Base-by-base conservation (phyloP, 1,140 invertebrate genomes). In the Apis cerana region DNA sequence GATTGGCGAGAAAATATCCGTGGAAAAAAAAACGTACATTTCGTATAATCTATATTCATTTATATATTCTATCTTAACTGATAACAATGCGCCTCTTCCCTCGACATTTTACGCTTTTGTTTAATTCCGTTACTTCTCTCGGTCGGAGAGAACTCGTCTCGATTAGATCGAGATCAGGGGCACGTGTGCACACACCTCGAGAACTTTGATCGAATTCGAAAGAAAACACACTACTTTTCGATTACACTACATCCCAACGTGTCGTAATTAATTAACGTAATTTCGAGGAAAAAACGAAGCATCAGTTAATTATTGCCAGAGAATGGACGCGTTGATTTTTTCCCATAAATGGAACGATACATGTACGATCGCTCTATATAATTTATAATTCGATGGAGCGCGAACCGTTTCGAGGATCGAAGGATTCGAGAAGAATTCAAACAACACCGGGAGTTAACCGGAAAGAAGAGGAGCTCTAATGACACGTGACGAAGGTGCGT, bases 401-500 rank as follows among this genome's bases (percentile, higher is more conserved):
- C 33, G 27, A 72, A 71, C 17, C n/a, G 21, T 13, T 68, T 54
- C n/a, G 15, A 70, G 33, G 11, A 3, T 27, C 43, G 15, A 56
- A 33, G 27, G 50, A 27, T 59, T 27, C 7, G 27, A 52, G 17
- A 19, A 1, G 58, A 43, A 64, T 70, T 69, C 8, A n/a, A 19
- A 13, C 12, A 70, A 78, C 33, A 58, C 50, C 27, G 23, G 23
- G 13, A 80, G 69, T 21, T 59, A 52, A 67, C 64, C 33, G 33
- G 62, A 43, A 68, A 56, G 61, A 54, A 13, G 9, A 19, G 43
- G 33, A 33, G 21, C 65, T 70, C 27, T 75, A 67, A 75, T 64
- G 71, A 81, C 71, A 81, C 71, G 61, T 81, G 79, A 75, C 72
- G 72, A 81, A 81, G 70, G 33, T 33, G 52, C 19, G 48, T 67